Conservation (phyloP, 2,888 invertebrate species). For the Coleophora flavipennella region DNA sequence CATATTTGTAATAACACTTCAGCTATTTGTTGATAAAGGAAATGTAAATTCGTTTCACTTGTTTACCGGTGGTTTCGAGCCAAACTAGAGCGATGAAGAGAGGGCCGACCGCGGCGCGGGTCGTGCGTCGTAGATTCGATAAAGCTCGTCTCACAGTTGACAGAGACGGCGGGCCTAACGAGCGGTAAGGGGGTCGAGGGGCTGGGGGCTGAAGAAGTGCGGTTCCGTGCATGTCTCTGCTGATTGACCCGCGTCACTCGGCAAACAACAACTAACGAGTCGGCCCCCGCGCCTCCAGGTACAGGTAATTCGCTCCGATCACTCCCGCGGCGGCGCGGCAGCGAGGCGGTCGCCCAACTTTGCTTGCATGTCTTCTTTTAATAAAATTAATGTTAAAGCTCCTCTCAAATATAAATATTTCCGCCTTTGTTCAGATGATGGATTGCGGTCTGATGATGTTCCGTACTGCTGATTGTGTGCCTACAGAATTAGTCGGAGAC, state of each 20-base stretch:
- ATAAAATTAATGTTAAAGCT: constrained; percentile 60
- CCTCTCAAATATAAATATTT: constrained; percentile 61
- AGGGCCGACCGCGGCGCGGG: constrained; percentile 62
- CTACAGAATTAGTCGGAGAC: constrained; percentile 41
- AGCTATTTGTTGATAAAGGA: constrained; percentile 39
- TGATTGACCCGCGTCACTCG: constrained; percentile 73
- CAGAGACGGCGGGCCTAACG: constrained; percentile 69
- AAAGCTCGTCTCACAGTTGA: constrained; percentile 70
- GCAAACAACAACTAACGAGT: constrained; percentile 74
- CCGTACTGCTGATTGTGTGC: constrained; percentile 57
- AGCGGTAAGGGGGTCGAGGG: constrained; percentile 32
- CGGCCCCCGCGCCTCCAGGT: constrained; percentile 66
- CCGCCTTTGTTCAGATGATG: constrained; percentile 66
- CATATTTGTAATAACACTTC: constrained; percentile 19
- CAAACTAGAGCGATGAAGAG: constrained; percentile 57
- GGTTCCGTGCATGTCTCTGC: constrained; percentile 73
- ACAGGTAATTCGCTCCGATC: constrained; percentile 57
- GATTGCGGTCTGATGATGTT: constrained; percentile 66
- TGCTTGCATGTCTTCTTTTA: constrained; percentile 56
- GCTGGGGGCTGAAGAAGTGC: constrained; percentile 64
- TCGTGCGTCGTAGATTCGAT: constrained; percentile 73
- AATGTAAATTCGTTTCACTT: constrained; percentile 60
- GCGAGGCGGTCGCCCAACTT: constrained; percentile 41
- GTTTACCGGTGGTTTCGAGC: constrained; percentile 64
- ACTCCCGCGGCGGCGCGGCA: constrained; percentile 37